These are phyloP conservation scores for Delphinapterus leucas DNA, from an alignment of 2,113 vertebrate genomes.

Conservation along the genomic window DNA sequence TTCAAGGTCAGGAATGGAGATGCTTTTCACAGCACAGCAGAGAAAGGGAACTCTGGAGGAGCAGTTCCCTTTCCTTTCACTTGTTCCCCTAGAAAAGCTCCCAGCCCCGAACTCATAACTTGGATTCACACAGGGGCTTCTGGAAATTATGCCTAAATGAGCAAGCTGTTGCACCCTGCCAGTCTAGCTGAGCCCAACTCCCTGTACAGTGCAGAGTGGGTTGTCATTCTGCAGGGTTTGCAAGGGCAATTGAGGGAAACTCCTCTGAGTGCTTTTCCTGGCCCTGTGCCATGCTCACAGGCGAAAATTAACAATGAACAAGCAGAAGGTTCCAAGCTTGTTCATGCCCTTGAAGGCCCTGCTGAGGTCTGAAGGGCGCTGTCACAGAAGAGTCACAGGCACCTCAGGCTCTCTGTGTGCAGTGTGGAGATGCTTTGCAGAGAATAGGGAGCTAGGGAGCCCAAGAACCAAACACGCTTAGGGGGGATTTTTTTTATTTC, in stretches of 20 bases:
- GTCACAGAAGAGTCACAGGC: neutral
- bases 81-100: neutral
- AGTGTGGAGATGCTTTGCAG: neutral
- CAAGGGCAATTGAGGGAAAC: constrained; percentile 62
- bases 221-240: constrained; percentile 47
- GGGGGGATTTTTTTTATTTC: neutral
- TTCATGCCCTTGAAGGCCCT: constrained; percentile 61
- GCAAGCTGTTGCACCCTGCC: neutral
- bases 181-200: neutral
- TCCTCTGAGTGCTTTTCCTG: constrained; percentile 76
- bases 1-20: neutral
- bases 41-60: neutral
- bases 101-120: neutral
- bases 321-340: constrained; percentile 17
- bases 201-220: neutral
- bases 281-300: constrained; percentile 71
- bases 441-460: neutral
- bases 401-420: constrained; percentile 7
- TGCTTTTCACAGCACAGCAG: neutral
- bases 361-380: constrained; percentile 17
- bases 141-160: neutral
- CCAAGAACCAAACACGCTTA: neutral
- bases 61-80: neutral
- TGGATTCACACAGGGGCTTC: neutral
- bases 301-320: constrained; percentile 54